A percentile compares a stretch with the other conserved stretches of the same genome.
Conservation (phyloP, 2,113 vertebrate genomes). For the Macaca fascicularis region T2T-MFA8v1.1 NC_088388.1:49431001-49431500, state of each 20-base stretch:
- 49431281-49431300: conserved; percentile 17
- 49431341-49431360: neutral
- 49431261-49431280: conserved; percentile 47
- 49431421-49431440: neutral
- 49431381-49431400: neutral
- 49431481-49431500: neutral
- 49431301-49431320: neutral
- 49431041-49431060: neutral
- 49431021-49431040: conserved; percentile 23
- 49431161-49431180: conserved; percentile 1
- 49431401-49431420: neutral
- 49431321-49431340: conserved; percentile 13
- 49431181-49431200: conserved; percentile 51
- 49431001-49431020: conserved; percentile 5
- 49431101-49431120: neutral
- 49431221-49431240: conserved; percentile 44
- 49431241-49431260: conserved; percentile 53
- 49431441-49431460: neutral
- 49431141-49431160: conserved; percentile 39
- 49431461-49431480: neutral
- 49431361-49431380: conserved; percentile 36
- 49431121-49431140: conserved; percentile 16
- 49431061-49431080: neutral
- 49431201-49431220: conserved; percentile 40
- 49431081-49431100: conserved; percentile 41